Evolutionary conservation across 92 coral and sea anemone genomes (phyloP), one percentile per base, ranked within the genome.

Genomic region (Zoanthus gigantus): DNA sequence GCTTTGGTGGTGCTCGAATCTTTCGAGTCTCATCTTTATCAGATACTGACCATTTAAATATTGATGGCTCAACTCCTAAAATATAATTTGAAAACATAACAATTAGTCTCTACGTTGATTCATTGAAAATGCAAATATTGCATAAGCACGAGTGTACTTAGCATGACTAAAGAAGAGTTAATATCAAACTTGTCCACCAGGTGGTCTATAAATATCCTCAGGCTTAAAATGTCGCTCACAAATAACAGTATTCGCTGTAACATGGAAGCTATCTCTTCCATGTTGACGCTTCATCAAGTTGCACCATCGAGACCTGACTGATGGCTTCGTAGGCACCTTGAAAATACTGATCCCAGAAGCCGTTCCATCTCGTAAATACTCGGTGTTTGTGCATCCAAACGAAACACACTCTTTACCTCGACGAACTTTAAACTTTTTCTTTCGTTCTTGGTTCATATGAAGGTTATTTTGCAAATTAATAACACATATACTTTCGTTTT

Each of bases 331-430:
- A 44, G 29, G 82, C 58, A 77, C 58, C 82, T 77, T 77, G 82
- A 77, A 77, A 77, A 77, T 5, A 77, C 60, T 77, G 60, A 77
- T 77, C 82, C 82, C 67, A 45, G 82, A 37, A 44, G 82, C 82
- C 61, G 63, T 47, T 47, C 61, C 82, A 47, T 77, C 57, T 50
- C 61, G 65, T 74, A 74, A 47, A 74, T 74, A 31, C 79, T 54
- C 79, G 28, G 79, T 74, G 31, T 74, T 74, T 74, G 48, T 74
- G 79, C 79, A 74, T 74, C 79, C 79, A 74, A 74, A 23, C 79
- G 79, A 74, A 74, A 74, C 79, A 74, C 79, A 74, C 79, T 74
- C 79, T 44, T 74, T 74, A 74, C 79, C 79, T 74, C 53, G 47
- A 74, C 52, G 79, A 50, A 5, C 53, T 74, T 74, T 23, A 74